Evolutionary conservation across 1,140 invertebrate genomes (phyloP).

Genomic region (Bombus affinis): DNA sequence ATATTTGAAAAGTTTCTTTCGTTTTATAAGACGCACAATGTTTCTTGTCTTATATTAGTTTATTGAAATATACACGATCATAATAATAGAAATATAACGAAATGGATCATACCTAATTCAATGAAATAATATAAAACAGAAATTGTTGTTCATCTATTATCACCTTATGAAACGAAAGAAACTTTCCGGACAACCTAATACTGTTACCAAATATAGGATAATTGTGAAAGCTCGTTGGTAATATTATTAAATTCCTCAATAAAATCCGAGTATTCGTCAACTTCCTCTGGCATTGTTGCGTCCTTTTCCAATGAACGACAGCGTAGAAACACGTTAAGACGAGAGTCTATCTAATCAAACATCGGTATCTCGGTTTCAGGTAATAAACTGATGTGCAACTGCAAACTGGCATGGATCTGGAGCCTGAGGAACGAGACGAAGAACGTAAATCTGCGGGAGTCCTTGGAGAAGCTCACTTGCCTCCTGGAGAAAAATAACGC

Average conservation of each 20-base stretch:
- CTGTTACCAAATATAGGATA: neutral
- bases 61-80: too few species aligned
- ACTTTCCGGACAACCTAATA: too few species aligned
- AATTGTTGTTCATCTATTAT: too few species aligned
- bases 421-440: slow-evolving; percentile 88
- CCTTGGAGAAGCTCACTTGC: slow-evolving; percentile 87
- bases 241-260: neutral
- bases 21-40: too few species aligned
- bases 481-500: slow-evolving; percentile 83
- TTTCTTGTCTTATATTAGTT: too few species aligned
- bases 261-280: neutral
- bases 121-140: too few species aligned
- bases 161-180: too few species aligned
- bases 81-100: too few species aligned
- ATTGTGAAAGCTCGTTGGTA: neutral
- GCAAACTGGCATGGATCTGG: slow-evolving; percentile 90
- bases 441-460: slow-evolving; percentile 86
- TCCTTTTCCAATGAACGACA: neutral
- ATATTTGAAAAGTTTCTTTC: too few species aligned
- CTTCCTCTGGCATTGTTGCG: too few species aligned
- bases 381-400: slow-evolving; percentile 91
- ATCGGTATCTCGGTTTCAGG: slow-evolving; percentile 82
- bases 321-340: neutral
- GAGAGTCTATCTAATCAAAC: slow-evolving; percentile 1
- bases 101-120: too few species aligned